Percentiles rank a stretch among this genome's conserved stretches.
These are phyloP conservation scores for Drosophila mauritiana DNA, from an alignment of 1,140 invertebrate species.

Conservation along the genomic window DNA sequence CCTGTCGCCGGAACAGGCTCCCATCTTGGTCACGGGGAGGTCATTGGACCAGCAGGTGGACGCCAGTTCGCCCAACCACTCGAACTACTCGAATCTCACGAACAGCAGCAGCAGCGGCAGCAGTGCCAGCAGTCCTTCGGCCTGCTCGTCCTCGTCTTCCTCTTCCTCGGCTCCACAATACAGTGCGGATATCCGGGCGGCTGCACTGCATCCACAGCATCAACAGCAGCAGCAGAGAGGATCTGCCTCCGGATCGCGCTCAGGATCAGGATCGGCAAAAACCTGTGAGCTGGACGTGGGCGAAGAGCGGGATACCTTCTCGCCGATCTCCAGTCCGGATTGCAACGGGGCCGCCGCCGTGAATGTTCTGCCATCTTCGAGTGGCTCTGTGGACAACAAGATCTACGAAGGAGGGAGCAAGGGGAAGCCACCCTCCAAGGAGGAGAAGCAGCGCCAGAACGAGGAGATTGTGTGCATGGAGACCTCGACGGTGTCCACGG, in stretches of 20 bases:
- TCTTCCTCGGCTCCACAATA: conserved; percentile 77
- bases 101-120: conserved; percentile 58
- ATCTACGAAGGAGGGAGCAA: conserved; percentile 48
- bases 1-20: conserved; percentile 36
- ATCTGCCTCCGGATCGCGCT: conserved; percentile 40
- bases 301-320: conserved; percentile 80
- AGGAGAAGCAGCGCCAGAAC: conserved; percentile 89
- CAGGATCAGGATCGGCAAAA: conserved; percentile 62
- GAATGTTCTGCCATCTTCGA: conserved; percentile 22
- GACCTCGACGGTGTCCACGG: conserved; percentile 87
- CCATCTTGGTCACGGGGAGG: conserved; percentile 43
- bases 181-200: conserved; percentile 71
- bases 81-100: conserved; percentile 78
- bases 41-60: conserved; percentile 76
- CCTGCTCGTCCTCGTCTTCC: conserved; percentile 45
- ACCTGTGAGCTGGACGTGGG: conserved; percentile 78
- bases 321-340: conserved; percentile 66
- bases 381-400: conserved; percentile 45
- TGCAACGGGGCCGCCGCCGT: conserved; percentile 46
- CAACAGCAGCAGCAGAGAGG: conserved; percentile 16
- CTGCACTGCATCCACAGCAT: conserved; percentile 12
- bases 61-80: conserved; percentile 67
- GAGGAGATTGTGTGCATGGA: conserved; percentile 88
- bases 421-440: conserved; percentile 85
- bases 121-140: conserved; percentile 51